phyloP scores from a whole-genome alignment of 2,888 invertebrate species.

The Callyntrura sp. region DNA sequence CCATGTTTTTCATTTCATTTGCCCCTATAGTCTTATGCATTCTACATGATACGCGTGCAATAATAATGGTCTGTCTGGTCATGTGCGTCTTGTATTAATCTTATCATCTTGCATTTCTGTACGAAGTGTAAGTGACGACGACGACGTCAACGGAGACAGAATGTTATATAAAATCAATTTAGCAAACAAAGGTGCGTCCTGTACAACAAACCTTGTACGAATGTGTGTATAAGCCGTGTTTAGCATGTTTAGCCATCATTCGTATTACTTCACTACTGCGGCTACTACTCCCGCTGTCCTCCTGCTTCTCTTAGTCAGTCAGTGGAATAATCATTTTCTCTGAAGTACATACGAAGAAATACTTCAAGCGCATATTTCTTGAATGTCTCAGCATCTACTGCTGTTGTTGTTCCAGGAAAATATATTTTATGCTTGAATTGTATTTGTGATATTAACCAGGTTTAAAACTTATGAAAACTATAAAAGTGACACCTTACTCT shows the following conservation, averaged over 20 bases:
- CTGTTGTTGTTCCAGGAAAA: slow-evolving; percentile 44
- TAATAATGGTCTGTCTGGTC: slow-evolving; percentile 47
- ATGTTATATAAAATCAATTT: slow-evolving; percentile 76
- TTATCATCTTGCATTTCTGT: slow-evolving; percentile 62
- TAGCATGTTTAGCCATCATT: slow-evolving; percentile 16
- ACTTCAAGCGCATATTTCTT: slow-evolving; percentile 17
- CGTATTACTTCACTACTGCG: not conserved
- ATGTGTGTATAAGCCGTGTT: slow-evolving; percentile 39
- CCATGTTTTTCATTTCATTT: slow-evolving; percentile 44
- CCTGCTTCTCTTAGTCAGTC: not conserved
- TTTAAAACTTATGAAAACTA: not conserved
- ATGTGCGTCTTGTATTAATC: slow-evolving; percentile 66
- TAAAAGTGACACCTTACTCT: not conserved
- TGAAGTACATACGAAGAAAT: slow-evolving; percentile 38
- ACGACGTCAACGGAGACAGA: slow-evolving; percentile 31
- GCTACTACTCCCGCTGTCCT: not conserved
- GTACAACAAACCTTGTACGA: slow-evolving; percentile 20
- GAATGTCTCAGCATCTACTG: not conserved
- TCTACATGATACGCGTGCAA: slow-evolving; percentile 25
- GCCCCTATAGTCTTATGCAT: slow-evolving; percentile 23
- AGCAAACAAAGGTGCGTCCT: slow-evolving; percentile 75
- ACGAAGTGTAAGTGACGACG: slow-evolving; percentile 19
- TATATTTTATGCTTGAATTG: not conserved
- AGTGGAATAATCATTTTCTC: slow-evolving; percentile 21
- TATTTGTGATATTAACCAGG: too few relatives aligned